Percentiles rank a stretch among this genome's conserved stretches.
Conservation (phyloP, 2,113 vertebrate species). For the Lycaon pictus region DNA sequence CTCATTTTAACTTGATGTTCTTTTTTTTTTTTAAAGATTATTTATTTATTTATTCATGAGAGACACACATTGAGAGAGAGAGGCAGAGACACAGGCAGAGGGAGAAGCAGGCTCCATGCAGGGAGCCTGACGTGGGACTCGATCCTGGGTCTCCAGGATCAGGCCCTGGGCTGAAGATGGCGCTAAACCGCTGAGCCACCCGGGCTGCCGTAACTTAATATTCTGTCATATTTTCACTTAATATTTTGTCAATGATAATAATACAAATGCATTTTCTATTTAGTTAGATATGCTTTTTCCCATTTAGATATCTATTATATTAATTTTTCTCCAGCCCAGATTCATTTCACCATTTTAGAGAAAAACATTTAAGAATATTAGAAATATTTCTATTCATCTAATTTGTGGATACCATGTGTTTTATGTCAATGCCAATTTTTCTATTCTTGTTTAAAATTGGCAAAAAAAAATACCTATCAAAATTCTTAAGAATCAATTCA, state of each 20-base stretch:
- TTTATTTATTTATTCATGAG: no score
- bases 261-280: background rate
- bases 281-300: background rate
- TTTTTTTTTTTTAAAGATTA: background rate
- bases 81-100: no score
- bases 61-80: no score
- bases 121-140: no score
- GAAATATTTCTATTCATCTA: conserved; percentile 2
- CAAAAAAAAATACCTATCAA: conserved; percentile 66
- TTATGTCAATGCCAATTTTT: conserved; percentile 61
- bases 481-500: conserved; percentile 60
- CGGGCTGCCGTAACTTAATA: no score
- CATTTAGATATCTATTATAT: background rate
- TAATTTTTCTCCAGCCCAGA: background rate
- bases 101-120: no score
- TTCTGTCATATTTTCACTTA: background rate
- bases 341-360: conserved; percentile 57
- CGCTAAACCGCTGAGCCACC: no score
- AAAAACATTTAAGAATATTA: conserved; percentile 8
- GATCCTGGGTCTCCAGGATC: no score
- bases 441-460: conserved; percentile 71
- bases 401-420: conserved; percentile 36
- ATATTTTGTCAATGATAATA: background rate
- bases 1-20: background rate
- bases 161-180: no score